Percentiles rank a stretch among this genome's conserved stretches.
phyloP scores from a whole-genome alignment of 2,888 invertebrate genomes.

The Acrobasis consociella region DNA sequence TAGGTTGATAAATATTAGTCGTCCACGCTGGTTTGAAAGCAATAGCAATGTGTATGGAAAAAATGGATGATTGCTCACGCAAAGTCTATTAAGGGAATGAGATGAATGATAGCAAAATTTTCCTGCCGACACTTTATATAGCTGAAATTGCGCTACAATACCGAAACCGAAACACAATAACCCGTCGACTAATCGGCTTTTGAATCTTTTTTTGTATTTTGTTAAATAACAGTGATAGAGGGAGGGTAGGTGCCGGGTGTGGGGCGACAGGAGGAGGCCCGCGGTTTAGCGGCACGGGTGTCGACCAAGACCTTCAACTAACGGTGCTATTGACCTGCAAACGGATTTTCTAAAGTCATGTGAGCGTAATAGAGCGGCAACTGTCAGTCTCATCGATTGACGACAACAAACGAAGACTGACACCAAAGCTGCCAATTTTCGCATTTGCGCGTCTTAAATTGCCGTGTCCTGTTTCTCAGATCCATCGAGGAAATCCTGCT shows the following conservation, averaged over 20 bases:
- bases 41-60: too few species aligned
- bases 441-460: slow-evolving; percentile 50
- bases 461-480: slow-evolving; percentile 48
- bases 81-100: too few species aligned
- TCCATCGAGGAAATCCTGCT: slow-evolving; percentile 37
- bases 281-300: slow-evolving; percentile 32
- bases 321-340: slow-evolving; percentile 66
- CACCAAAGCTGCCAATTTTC: slow-evolving; percentile 27
- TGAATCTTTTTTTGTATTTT: neutral
- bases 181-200: neutral
- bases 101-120: too few species aligned
- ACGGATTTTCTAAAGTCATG: slow-evolving; percentile 45
- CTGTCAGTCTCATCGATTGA: slow-evolving; percentile 19
- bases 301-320: slow-evolving; percentile 65
- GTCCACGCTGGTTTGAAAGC: too few species aligned
- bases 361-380: slow-evolving; percentile 45
- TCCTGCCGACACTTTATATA: too few species aligned
- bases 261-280: slow-evolving; percentile 40
- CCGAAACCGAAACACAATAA: too few species aligned
- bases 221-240: slow-evolving; percentile 26
- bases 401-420: slow-evolving; percentile 30
- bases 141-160: too few species aligned
- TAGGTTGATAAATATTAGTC: neutral
- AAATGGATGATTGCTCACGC: too few species aligned
- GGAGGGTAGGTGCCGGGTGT: slow-evolving; percentile 35